Evolutionary conservation across 2,113 vertebrate genomes (phyloP).

Genomic region (Stictonetta naevosa): DNA sequence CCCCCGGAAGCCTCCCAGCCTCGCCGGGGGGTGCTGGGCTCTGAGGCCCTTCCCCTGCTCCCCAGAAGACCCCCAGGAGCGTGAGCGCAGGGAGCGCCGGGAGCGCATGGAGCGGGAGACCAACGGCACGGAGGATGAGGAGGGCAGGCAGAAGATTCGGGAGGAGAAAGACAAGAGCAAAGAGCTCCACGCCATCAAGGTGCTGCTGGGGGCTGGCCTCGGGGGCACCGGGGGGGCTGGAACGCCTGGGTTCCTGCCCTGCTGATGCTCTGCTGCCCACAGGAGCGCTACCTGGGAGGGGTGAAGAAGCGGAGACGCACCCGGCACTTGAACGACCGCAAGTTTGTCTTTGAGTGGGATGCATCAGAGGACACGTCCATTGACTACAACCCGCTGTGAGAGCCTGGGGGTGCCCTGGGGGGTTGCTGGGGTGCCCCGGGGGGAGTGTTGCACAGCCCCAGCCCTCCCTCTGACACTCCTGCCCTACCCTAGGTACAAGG

Average conservation of each 20-base stretch:
- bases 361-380: conserved; percentile 95
- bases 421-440: background rate
- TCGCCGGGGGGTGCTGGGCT: background rate
- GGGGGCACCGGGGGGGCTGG: accelerated
- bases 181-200: conserved; percentile 96
- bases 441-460: background rate
- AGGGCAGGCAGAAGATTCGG: conserved; percentile 92
- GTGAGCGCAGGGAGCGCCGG: conserved; percentile 90
- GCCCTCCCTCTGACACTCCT: background rate
- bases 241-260: accelerated
- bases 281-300: conserved; percentile 96
- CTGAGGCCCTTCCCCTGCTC: background rate
- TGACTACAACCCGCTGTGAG: conserved; percentile 97
- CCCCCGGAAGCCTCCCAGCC: background rate
- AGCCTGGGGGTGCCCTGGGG: background rate
- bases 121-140: conserved; percentile 94
- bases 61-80: conserved; percentile 96
- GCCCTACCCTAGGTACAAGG: conserved; percentile 86
- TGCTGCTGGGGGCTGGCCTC: background rate
- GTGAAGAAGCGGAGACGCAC: conserved; percentile 94
- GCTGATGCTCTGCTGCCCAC: background rate
- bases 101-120: conserved; percentile 95
- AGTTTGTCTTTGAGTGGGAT: conserved; percentile 99
- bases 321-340: conserved; percentile 95
- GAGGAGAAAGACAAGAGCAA: conserved; percentile 98